Evolutionary conservation across 2,888 invertebrate species (phyloP).

Genomic region (Sycophila texana): DNA sequence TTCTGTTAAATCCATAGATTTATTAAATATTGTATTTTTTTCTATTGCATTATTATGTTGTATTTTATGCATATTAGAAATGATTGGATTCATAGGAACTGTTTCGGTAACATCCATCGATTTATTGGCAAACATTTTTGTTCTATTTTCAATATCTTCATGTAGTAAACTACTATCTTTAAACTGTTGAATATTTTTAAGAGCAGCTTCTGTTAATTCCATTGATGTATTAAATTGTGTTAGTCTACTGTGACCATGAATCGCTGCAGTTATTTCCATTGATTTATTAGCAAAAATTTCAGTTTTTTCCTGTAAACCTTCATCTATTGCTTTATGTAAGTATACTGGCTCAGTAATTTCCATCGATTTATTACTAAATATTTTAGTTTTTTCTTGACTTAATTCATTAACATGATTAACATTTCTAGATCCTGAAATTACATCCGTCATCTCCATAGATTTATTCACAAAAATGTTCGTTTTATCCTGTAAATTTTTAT

Average conservation of each 20-base stretch:
- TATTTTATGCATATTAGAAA: too few species aligned
- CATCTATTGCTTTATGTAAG: neutral
- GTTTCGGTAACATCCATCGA: too few species aligned
- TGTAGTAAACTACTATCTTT: neutral
- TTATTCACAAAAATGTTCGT: neutral
- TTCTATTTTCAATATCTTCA: neutral
- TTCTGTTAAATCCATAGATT: slow-evolving; percentile 39
- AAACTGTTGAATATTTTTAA: too few species aligned
- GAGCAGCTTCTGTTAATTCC: too few species aligned
- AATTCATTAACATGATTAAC: neutral
- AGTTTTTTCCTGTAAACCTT: neutral
- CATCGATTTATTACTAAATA: neutral
- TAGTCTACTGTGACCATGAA: neutral
- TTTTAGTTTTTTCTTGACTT: neutral
- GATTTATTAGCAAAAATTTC: slow-evolving; percentile 21
- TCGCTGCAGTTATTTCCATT: slow-evolving; percentile 47
- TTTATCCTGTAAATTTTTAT: neutral
- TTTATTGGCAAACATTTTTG: slow-evolving; percentile 15
- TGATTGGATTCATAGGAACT: too few species aligned
- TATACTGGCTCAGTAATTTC: neutral
- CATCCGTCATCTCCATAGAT: slow-evolving; percentile 56
- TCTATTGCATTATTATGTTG: too few species aligned
- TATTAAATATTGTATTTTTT: too few species aligned
- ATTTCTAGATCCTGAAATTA: slow-evolving; percentile 13
- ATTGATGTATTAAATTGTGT: neutral